Percentiles rank a stretch among this genome's conserved stretches.
Evolutionary conservation across 2,888 invertebrate species (phyloP).

Genomic region (Elaeidobius kamerunicus): DNA sequence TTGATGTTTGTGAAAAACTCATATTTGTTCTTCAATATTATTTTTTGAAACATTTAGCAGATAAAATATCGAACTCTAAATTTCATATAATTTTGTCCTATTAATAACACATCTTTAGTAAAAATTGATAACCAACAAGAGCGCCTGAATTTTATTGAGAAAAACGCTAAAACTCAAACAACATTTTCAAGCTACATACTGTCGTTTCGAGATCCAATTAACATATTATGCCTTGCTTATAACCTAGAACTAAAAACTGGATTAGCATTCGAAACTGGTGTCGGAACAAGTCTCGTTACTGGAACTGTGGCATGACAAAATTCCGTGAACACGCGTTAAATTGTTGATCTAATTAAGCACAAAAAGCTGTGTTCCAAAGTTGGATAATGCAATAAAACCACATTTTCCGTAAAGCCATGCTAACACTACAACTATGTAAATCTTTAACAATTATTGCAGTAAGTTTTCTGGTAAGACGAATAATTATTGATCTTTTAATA

Average conservation of each 20-base stretch:
- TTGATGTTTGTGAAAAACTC: too few species aligned
- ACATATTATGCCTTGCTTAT: constrained; percentile 21
- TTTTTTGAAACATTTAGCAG: too few species aligned
- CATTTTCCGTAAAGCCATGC: constrained; percentile 32
- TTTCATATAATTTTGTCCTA: too few species aligned
- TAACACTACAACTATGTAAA: constrained; percentile 26
- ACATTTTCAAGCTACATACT: constrained; percentile 21
- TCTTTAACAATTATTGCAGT: constrained; percentile 17
- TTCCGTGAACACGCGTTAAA: constrained; percentile 20
- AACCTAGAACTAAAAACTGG: constrained; percentile 23
- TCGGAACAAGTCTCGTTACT: constrained; percentile 12
- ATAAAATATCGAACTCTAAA: too few species aligned
- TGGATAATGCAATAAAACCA: constrained; percentile 29
- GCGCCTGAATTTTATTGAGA: too few species aligned
- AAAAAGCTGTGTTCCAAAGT: constrained; percentile 32
- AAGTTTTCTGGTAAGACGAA: constrained; percentile 6
- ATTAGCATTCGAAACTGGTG: constrained; percentile 14
- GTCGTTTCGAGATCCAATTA: constrained; percentile 20
- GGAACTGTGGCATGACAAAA: constrained; percentile 15
- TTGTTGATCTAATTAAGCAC: constrained; percentile 31
- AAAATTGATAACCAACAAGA: too few species aligned
- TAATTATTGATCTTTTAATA: neutral
- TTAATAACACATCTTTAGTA: too few species aligned
- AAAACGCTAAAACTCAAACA: too few species aligned
- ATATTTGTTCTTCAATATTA: too few species aligned